Base-by-base conservation (phyloP, 2,797 vertebrate genomes). In the Podarcis siculus region DNA sequence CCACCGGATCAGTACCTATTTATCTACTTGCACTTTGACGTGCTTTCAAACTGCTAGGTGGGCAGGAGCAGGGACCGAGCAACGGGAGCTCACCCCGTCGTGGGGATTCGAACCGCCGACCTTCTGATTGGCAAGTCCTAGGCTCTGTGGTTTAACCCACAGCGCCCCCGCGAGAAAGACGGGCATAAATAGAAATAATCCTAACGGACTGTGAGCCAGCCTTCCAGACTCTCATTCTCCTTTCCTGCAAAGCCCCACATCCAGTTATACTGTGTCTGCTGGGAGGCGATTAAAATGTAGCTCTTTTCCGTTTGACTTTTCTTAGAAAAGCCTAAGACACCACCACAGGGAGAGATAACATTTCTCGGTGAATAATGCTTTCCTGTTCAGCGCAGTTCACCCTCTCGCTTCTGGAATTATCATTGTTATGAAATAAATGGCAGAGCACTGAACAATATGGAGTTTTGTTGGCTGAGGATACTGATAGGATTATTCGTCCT, bases 201-300 rank as follows among this genome's bases (percentile, higher is more conserved):
- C 61, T 27, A 21, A 32, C 12, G 19, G 30, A 32, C 21, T 64
- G 35, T 8, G 9, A 77, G 23, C 6, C 55, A 64, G 69, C 79
- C 21, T 8, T 19, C 6, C 1, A 13, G 8, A 4, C 32, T 23
- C n/a, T n/a, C 15, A 7, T 3, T 25, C 7, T 42, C n/a, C 25
- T 27, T 8, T 3, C 6, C 8, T 1, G 19, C 45, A 4, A 89
- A 15, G 66, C 35, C 21, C 78, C 55, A 49, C 77, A 67, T 64
- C 12, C 27, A 23, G 0, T 87, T 72, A 67, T 30, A 61, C 39
- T 37, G 10, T 37, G 77, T 35, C 87, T 84, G 87, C 55, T 17
- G 30, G 69, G 15, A 79, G n/a, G 17, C 21, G 82, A 88, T 88
- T 64, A 88, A 71, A 83, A 83, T 37, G 15, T 45, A 55, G 19